These are phyloP conservation scores for Rhinoderma darwinii DNA, from an alignment of 2,113 vertebrate species.

Conservation along the genomic window DNA sequence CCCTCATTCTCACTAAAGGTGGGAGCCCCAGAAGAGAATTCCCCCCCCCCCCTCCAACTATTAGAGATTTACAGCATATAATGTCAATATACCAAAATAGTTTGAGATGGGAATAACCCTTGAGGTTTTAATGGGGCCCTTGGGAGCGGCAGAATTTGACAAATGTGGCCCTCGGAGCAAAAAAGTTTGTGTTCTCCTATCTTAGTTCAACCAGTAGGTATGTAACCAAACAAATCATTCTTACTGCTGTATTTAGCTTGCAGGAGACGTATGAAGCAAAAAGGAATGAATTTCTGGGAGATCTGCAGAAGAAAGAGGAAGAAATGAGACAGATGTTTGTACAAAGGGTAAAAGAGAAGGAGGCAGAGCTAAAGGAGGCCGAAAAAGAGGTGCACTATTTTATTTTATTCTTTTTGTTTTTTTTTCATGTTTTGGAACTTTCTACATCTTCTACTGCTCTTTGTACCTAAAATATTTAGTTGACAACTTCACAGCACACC, in stretches of 20 bases:
- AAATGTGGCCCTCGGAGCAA: too few relatives aligned
- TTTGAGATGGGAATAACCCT: too few relatives aligned
- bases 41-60: too few relatives aligned
- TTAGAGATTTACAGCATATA: too few relatives aligned
- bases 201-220: background rate
- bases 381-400: slow-evolving; percentile 89
- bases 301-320: slow-evolving; percentile 98
- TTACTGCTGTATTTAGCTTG: slow-evolving; percentile 74
- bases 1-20: too few relatives aligned
- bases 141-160: too few relatives aligned
- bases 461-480: background rate
- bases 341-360: slow-evolving; percentile 98
- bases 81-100: too few relatives aligned
- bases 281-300: slow-evolving; percentile 96
- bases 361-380: slow-evolving; percentile 95
- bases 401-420: background rate
- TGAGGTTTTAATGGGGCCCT: too few relatives aligned
- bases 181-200: too few relatives aligned
- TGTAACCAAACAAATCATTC: background rate
- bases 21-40: too few relatives aligned
- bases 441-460: background rate
- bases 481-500: too few relatives aligned
- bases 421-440: background rate
- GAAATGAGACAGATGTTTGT: slow-evolving; percentile 99
- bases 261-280: slow-evolving; percentile 98